A percentile compares a stretch with the other conserved stretches of the same genome.
Conservation (phyloP, 2,113 vertebrate genomes). For the Channa maculata region DNA sequence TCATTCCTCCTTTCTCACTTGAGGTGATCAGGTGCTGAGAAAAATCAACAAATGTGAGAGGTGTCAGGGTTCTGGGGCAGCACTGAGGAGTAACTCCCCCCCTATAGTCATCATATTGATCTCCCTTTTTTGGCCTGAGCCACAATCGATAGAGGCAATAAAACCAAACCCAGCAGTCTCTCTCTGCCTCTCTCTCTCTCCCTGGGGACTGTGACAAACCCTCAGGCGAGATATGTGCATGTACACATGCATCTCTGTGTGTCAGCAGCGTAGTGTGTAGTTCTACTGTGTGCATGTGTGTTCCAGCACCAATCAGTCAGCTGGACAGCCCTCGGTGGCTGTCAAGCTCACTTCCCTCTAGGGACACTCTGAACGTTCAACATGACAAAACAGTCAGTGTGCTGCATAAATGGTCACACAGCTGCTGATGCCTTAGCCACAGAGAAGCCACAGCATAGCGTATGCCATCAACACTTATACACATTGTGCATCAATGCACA, state of each 20-base stretch:
- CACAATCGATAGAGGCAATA: conserved; percentile 75
- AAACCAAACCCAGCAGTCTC: conserved; percentile 64
- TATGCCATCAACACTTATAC: conserved; percentile 12
- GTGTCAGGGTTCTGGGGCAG: conserved; percentile 22
- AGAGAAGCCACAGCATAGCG: conserved; percentile 19
- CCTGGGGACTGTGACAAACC: conserved; percentile 54
- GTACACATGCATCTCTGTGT: conserved; percentile 22
- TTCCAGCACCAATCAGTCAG: conserved; percentile 60
- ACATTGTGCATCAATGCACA: conserved; percentile 11
- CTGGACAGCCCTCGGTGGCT: conserved; percentile 46
- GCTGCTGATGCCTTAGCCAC: conserved; percentile 7
- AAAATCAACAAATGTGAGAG: conserved; percentile 3
- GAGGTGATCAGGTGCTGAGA: conserved; percentile 27
- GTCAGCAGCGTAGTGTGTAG: conserved; percentile 11
- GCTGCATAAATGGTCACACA: conserved; percentile 50
- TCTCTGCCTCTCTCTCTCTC: conserved; percentile 51
- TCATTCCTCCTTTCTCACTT: conserved; percentile 22
- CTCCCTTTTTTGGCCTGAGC: conserved; percentile 38
- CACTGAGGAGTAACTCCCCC: conserved; percentile 45
- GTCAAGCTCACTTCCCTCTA: conserved; percentile 37
- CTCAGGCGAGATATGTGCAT: conserved; percentile 36
- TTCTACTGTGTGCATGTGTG: conserved; percentile 13
- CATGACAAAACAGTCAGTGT: conserved; percentile 50
- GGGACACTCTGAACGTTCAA: conserved; percentile 46
- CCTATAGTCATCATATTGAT: conserved; percentile 71